Evolutionary conservation across 1,140 invertebrate genomes (phyloP).

Genomic region (Rhagoletis zephyria): DNA sequence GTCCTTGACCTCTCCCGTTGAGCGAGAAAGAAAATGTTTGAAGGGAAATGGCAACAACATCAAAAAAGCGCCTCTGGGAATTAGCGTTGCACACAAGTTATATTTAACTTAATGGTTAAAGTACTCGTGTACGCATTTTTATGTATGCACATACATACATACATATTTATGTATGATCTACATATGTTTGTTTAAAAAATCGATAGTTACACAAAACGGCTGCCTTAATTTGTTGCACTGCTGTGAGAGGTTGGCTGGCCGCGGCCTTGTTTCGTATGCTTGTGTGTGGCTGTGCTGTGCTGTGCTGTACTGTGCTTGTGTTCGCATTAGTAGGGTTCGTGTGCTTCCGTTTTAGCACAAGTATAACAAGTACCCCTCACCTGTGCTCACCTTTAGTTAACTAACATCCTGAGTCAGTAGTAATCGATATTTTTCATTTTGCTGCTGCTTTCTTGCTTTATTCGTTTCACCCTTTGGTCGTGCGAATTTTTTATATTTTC

Average conservation of each 20-base stretch:
- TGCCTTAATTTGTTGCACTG: constrained; percentile 46
- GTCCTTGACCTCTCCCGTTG: constrained; percentile 48
- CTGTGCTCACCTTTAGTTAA: background rate
- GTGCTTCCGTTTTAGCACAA: constrained; percentile 27
- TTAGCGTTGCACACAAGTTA: constrained; percentile 8
- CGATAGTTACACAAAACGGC: constrained; percentile 46
- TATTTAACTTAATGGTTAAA: background rate
- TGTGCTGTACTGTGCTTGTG: no score
- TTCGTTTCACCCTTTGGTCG: background rate
- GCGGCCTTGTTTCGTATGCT: constrained; percentile 13
- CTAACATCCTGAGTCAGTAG: constrained; percentile 24
- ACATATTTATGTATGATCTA: background rate
- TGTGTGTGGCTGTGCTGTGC: background rate
- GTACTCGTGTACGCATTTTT: no score
- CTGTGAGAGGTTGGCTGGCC: background rate
- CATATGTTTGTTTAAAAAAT: constrained; percentile 6
- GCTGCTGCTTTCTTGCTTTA: background rate
- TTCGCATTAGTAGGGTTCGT: background rate
- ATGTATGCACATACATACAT: no score
- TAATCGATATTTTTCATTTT: constrained; percentile 44
- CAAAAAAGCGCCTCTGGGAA: background rate
- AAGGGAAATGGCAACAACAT: background rate
- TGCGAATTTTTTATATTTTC: constrained; percentile 14
- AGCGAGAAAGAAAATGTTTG: background rate
- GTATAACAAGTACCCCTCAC: background rate